Evolutionary conservation across 2,797 vertebrate genomes (phyloP), one percentile per base, ranked within the genome.

Genomic region (Helostoma temminkii): DNA sequence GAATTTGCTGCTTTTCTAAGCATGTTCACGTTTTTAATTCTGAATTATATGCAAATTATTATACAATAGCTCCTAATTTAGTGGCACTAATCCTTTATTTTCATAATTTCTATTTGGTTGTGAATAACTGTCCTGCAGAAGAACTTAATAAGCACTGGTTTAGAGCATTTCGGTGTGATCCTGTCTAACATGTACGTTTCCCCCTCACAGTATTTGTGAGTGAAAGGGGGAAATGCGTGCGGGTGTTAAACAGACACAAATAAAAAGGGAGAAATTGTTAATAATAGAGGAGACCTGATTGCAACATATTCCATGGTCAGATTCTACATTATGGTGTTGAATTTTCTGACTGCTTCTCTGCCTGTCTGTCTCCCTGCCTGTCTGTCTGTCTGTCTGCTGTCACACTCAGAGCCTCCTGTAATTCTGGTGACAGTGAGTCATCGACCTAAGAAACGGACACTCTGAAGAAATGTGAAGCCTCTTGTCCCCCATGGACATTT

Each of bases 241-340:
- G 9, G 34, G 37, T 47, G 53, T 72, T 37, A 15, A 71, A 36
- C 19, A 19, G 48, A 52, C 52, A 61, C 10, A 55, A 53, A 62
- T n/a, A 14, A n/a, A 72, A 52, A 48, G 22, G 55, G 16, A 24
- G 50, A 76, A 53, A 59, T 47, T 14, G 37, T 55, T 45, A 32
- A 72, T 54, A 66, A 80, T 45, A 34, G 56, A 39, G n/a, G 42
- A 78, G 52, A 22, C 45, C 34, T 83, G 81, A 79, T 68, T 73
- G 66, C 49, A 57, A 79, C 74, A 61, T 74, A 21, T 43, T 74
- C 22, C 25, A 43, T 22, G 59, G 74, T 76, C 53, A 84, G 71
- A 85, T 87, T 89, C 73, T 75, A 88, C 84, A 74, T 71, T 48
- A 64, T 75, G 77, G 59, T 86, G 82, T 73, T 76, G 80, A 86